Evolutionary conservation across 2,888 invertebrate species (phyloP), one percentile per base, ranked within the genome.

Genomic region (Criorhina ranunculi): DNA sequence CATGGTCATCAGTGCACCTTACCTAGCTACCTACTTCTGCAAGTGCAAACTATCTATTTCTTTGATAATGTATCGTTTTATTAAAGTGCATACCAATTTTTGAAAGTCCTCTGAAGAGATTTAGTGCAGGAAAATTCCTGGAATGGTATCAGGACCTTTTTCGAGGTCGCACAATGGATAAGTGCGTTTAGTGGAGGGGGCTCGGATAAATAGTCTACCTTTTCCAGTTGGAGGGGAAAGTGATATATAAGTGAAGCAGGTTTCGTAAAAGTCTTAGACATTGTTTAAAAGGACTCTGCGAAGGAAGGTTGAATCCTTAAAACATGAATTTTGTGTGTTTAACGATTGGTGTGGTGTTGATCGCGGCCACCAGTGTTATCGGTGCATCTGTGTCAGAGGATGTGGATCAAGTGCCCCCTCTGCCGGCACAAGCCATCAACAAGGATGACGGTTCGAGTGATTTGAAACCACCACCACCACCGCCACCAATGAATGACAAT

Each of bases 181-280:
- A 78, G 72, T 40, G 72, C 11, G 19, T 42, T 12, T 42, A 60
- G 55, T 53, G 35, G 59, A 37, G 55, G 44, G 73, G 73, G 51
- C 17, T 35, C 46, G 73, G 9, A 24, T 15, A 31, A 15, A 24
- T 24, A 1, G 24, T 40, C 15, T 5, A 12, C 12, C 8, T 19
- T 51, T 12, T 31, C 24, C 42, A 12, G 33, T 6, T 29, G 55
- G 42, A 57, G 79, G 79, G 73, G 79, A 79, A 31, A 60, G 69
- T 60, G 57, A 12, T 75, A 69, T 69, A 83, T 79, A 83, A 69
- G 57, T 83, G 37, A 73, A 73, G 67, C 62, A 29, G 72, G 31
- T 24, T 9, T 0, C 35, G 37, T 11, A 9, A 15, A 9, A 55
- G 35, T 17, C 15, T 7, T 5, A 57, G 49, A 55, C 79, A 83